Percentiles rank a stretch among this genome's conserved stretches.
Conservation (phyloP, 2,797 vertebrate genomes). For the Spea hammondii region DNA sequence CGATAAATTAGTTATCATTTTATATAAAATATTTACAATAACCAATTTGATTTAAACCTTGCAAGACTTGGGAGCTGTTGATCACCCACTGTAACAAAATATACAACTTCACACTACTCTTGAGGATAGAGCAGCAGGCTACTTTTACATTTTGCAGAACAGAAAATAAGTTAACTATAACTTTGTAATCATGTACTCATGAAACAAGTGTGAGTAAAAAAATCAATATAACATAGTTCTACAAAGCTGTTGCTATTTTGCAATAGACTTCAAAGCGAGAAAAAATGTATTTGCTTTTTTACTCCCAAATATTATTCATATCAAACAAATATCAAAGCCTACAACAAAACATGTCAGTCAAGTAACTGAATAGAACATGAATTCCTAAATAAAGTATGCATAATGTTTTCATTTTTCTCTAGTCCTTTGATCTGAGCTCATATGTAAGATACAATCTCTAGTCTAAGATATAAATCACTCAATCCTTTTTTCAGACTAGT, state of each 20-base stretch:
- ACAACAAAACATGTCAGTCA: background rate
- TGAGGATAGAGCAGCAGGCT: background rate
- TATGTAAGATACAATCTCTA: background rate
- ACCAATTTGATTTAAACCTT: background rate
- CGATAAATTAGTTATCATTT: background rate
- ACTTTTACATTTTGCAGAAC: background rate
- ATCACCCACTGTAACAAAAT: background rate
- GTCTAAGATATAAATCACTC: background rate
- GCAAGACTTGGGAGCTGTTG: background rate
- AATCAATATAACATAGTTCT: background rate
- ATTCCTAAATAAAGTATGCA: background rate
- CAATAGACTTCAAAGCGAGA: background rate
- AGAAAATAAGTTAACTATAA: background rate
- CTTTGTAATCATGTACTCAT: background rate
- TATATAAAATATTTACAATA: background rate
- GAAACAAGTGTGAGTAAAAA: background rate
- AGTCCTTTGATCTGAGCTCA: background rate
- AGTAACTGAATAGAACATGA: background rate
- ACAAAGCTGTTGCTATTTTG: background rate
- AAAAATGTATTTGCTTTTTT: background rate
- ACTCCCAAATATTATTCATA: slow-evolving; percentile 1
- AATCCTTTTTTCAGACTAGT: background rate
- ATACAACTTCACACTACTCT: background rate
- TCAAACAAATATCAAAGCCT: slow-evolving; percentile 20
- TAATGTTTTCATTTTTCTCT: background rate